These are phyloP conservation scores for Platyrinchus mystaceus DNA, from an alignment of 2,797 vertebrate genomes.

Conservation along the genomic window DNA sequence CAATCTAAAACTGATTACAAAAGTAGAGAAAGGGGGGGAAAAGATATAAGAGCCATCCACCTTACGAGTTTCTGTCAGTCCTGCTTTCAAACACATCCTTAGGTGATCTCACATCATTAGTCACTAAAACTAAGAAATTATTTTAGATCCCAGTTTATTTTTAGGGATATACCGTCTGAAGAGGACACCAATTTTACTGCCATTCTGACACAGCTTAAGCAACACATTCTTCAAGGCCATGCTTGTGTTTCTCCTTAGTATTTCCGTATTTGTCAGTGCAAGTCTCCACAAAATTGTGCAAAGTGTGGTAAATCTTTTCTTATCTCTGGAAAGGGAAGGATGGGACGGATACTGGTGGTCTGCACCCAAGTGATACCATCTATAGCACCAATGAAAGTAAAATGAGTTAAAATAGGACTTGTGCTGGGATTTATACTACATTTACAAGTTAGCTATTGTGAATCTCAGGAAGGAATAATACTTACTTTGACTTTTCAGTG, in stretches of 20 bases:
- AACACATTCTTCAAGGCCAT: background rate
- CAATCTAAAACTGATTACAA: background rate
- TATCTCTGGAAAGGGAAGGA: background rate
- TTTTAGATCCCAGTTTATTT: background rate
- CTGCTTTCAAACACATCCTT: background rate
- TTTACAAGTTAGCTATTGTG: background rate
- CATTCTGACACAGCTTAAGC: background rate
- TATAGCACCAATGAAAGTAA: background rate
- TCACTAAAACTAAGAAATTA: background rate
- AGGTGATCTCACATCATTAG: background rate
- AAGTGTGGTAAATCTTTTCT: background rate
- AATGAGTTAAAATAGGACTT: background rate
- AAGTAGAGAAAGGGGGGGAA: background rate
- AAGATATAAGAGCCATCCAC: background rate
- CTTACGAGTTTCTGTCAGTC: background rate
- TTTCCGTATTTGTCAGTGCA: background rate
- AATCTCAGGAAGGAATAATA: background rate
- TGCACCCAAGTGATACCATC: background rate
- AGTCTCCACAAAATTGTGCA: background rate
- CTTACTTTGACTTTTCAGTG: background rate
- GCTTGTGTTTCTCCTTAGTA: background rate
- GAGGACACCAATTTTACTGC: background rate
- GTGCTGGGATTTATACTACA: background rate
- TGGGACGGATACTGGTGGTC: background rate
- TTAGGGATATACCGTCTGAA: background rate